These are phyloP conservation scores for Bovichtus diacanthus DNA, from an alignment of 2,797 vertebrate species.

Conservation along the genomic window DNA sequence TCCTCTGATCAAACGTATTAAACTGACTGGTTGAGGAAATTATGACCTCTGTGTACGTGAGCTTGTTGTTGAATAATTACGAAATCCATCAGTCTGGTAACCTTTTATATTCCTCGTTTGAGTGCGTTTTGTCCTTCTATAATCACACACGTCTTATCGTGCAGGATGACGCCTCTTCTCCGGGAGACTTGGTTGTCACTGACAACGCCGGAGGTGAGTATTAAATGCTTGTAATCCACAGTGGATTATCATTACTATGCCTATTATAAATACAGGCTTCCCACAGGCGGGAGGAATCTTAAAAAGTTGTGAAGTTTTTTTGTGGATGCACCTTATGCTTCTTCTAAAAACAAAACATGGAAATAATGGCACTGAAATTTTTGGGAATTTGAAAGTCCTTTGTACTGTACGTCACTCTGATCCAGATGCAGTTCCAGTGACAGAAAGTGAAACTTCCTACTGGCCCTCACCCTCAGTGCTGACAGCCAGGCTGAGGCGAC, in stretches of 20 bases:
- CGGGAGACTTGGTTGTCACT: conserved; percentile 95
- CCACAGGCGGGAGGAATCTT: conserved; percentile 13
- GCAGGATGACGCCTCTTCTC: conserved; percentile 97
- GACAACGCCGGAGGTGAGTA: conserved; percentile 90
- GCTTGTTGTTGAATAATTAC: neutral
- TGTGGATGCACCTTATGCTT: neutral
- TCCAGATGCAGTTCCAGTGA: conserved; percentile 88
- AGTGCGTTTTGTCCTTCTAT: conserved; percentile 6
- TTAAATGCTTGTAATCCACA: conserved; percentile 48
- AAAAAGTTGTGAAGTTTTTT: neutral
- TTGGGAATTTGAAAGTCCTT: neutral
- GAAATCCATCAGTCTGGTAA: neutral
- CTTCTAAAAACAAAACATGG: neutral
- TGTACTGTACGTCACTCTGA: neutral
- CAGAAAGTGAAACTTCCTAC: conserved; percentile 90
- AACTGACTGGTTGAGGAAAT: conserved; percentile 4
- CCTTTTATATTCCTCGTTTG: neutral
- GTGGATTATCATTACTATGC: conserved; percentile 25
- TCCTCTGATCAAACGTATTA: conserved; percentile 6
- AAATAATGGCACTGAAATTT: neutral
- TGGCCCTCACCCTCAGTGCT: conserved; percentile 96
- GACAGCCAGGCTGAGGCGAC: conserved; percentile 94
- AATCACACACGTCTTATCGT: conserved; percentile 30
- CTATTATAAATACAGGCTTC: conserved; percentile 3
- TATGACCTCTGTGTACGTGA: neutral